A percentile compares a stretch with the other conserved stretches of the same genome.
Conservation (phyloP, 1,140 invertebrate species). For the Hyposmocoma kahamanoa region DNA sequence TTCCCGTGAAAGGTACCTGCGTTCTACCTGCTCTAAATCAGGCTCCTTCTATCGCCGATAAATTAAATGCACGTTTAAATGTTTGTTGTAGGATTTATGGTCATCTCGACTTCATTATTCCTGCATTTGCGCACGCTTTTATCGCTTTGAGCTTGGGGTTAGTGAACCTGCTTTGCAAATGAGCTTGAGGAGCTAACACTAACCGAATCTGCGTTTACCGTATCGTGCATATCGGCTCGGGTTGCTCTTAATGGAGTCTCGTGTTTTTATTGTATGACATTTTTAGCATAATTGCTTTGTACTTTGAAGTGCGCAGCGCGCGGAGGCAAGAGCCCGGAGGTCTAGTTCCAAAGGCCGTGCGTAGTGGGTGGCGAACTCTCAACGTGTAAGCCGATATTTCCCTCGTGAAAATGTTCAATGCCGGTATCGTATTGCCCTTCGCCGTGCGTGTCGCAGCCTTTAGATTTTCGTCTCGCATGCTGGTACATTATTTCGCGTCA, state of each 20-base stretch:
- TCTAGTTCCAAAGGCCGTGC: conserved; percentile 32
- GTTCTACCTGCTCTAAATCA: conserved; percentile 46
- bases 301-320: too few relatives aligned
- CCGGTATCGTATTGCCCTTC: conserved; percentile 52
- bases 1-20: conserved; percentile 58
- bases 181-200: conserved; percentile 4
- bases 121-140: conserved; percentile 32
- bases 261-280: too few relatives aligned
- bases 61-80: conserved; percentile 46
- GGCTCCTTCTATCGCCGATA: conserved; percentile 46
- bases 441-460: conserved; percentile 48
- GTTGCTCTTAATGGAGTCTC: neutral
- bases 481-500: conserved; percentile 69
- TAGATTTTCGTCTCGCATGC: conserved; percentile 68
- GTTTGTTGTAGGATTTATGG: conserved; percentile 37
- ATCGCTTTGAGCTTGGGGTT: conserved; percentile 25
- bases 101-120: conserved; percentile 48
- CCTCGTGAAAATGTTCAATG: conserved; percentile 67
- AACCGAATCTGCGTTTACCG: neutral
- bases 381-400: conserved; percentile 65
- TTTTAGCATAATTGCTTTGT: too few relatives aligned
- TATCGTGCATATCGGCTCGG: neutral
- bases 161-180: conserved; percentile 23
- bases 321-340: conserved; percentile 23
- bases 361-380: conserved; percentile 60